Conservation (phyloP, 64 coral and sea anemone genomes). For the Dendrophyllia cribrosa region DNA sequence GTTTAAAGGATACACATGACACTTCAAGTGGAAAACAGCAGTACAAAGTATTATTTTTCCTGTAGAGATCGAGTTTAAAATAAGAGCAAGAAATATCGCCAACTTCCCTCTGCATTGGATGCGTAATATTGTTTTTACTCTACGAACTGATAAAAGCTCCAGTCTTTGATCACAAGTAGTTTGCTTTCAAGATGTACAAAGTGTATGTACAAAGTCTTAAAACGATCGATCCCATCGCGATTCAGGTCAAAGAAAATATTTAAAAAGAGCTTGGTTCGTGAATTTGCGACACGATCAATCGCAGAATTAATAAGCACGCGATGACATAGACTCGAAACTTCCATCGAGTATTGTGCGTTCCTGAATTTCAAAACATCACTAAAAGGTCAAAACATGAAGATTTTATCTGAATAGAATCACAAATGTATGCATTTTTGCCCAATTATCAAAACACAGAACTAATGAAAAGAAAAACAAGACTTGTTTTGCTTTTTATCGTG, state of each 20-base stretch:
- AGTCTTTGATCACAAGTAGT: not conserved
- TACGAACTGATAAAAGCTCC: no score
- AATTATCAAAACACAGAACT: constrained; percentile 11
- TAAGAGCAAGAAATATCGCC: not conserved
- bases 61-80: not conserved
- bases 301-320: not conserved
- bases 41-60: not conserved
- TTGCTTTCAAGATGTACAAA: not conserved
- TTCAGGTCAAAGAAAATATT: not conserved
- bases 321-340: not conserved
- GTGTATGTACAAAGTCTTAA: not conserved
- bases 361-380: not conserved
- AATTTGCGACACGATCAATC: no score
- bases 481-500: constrained; percentile 1
- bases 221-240: not conserved
- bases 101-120: not conserved
- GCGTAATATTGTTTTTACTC: no score
- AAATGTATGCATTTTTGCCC: not conserved
- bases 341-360: no score
- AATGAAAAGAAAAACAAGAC: constrained; percentile 31
- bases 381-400: constrained; percentile 16
- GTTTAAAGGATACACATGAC: not conserved
- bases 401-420: not conserved
- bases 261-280: not conserved
- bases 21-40: not conserved